Percentiles rank a stretch among this genome's conserved stretches.
Evolutionary conservation across 2,888 invertebrate species (phyloP).

Genomic region (Netelia fuscicornis): DNA sequence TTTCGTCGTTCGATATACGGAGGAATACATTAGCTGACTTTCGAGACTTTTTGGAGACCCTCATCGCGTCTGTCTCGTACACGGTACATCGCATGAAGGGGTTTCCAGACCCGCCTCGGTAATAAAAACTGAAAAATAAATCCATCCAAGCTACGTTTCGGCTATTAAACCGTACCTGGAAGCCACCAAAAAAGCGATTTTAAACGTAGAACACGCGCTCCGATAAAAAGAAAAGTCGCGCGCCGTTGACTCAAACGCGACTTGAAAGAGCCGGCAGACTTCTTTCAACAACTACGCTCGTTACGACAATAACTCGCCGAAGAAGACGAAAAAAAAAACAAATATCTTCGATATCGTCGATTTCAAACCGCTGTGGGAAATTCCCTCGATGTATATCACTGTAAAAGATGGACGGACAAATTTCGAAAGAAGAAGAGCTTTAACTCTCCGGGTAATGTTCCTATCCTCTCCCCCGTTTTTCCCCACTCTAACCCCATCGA

Average conservation of each 20-base stretch:
- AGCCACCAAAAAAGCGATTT: neutral
- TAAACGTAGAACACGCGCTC: neutral
- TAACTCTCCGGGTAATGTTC: constrained; percentile 35
- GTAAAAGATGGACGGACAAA: constrained; percentile 42
- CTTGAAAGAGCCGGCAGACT: neutral
- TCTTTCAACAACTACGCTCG: neutral
- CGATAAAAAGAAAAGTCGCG: neutral
- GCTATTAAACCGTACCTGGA: neutral
- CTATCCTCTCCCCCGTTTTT: neutral
- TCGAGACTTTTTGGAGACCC: constrained; percentile 10
- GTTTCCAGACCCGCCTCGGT: neutral
- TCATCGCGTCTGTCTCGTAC: neutral
- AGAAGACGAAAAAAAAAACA: neutral
- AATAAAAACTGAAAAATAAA: neutral
- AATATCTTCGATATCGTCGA: constrained; percentile 2
- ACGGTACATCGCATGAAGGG: neutral
- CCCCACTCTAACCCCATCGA: neutral
- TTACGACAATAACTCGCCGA: neutral
- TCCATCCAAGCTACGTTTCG: neutral
- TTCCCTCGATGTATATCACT: constrained; percentile 24
- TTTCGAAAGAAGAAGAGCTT: constrained; percentile 52
- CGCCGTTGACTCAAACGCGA: neutral
- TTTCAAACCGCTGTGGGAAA: constrained; percentile 42
- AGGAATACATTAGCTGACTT: neutral
- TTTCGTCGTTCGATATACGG: neutral